Base-by-base conservation (phyloP, 2,888 invertebrate genomes). In the Xestia xanthographa region DNA sequence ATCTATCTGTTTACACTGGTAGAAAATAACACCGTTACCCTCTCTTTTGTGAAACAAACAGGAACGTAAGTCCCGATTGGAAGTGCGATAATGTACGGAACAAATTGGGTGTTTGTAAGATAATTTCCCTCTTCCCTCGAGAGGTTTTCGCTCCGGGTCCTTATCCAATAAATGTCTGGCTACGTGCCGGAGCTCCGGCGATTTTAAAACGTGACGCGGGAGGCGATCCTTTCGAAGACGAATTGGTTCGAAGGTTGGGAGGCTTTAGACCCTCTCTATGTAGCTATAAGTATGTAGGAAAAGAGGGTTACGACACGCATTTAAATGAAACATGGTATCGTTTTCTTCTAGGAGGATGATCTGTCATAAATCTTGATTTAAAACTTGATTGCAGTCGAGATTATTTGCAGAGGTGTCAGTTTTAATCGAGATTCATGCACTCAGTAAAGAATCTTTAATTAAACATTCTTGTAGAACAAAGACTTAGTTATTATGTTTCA, bases 61-160 rank as follows among this genome's bases (percentile, higher is more conserved):
- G 60, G 38, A 75, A 70, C 66, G 63, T 72, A 70, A 75, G 56
- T 73, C 63, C 38, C 43, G 72, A 73, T 84, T 56, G 48, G 62
- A 62, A 77, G 38, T 75, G 56, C 34, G 75, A 85, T 82, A 76
- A 77, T 79, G 79, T 67, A 73, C 74, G 22, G 62, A 68, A 68
- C 85, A 79, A 78, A 82, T 85, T 87, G 85, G 87, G 62, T 84
- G 86, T 84, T 85, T 85, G 87, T 78, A 70, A 73, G 71, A 86
- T 74, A 86, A 85, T 84, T 85, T 84, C 71, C 77, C 66, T 58
- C 66, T 86, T 67, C 81, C 68, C 68, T 60, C 45, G 75, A 84
- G 85, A 77, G 80, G 68, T 56, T 80, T 76, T 62, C 80, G 41
- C 60, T 68, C 62, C 50, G 72, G 78, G 70, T 75, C 74, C 80